Evolutionary conservation across 2,797 vertebrate species (phyloP), one percentile per base, ranked within the genome.

Genomic region (Hipposideros larvatus): DNA sequence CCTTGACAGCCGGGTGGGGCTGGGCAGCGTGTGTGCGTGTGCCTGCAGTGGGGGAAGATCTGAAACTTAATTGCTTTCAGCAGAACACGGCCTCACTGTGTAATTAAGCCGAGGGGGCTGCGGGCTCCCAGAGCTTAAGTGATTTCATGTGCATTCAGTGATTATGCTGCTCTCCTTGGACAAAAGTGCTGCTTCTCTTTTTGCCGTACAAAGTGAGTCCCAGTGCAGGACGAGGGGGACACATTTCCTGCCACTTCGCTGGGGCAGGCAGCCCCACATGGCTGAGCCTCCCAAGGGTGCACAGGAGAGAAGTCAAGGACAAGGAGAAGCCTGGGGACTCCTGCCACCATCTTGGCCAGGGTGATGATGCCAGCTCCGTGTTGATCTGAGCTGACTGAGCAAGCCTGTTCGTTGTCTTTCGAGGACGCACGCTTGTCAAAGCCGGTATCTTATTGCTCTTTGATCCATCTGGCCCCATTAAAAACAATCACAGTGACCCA

Each of bases 131-230:
- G 94, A 37, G 83, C 86, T 93, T 96, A 97, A 98, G 93, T 96
- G 98, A 96, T 98, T 97, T 98, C 97, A 96, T 92, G 96, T 96
- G 96, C 93, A 74, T 95, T 91, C 57, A 92, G 95, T 78, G 94
- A 96, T 85, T n/a, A 43, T 4, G 55, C 87, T 87, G 95, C 41
- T 96, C 83, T 31, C 89, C 90, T 94, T 4, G 11, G 95, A 57
- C 92, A 82, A 57, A 97, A 97, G 89, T 0, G 73, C 87, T 70
- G 71, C 89, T 97, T 97, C 92, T 93, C 19, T 75, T 97, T 96
- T 82, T 51, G 48, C 68, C 0, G 0, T 18, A 28, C 70, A 46
- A 59, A 92, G 95, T 11, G n/a, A 75, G 96, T 94, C 91, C 87
- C 7, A 66, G 85, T 61, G 55, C 21, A n/a, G 75, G 95, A 73